Evolutionary conservation across 2,113 vertebrate species (phyloP), one percentile per base, ranked within the genome.

Genomic region (Donacobius atricapilla): DNA sequence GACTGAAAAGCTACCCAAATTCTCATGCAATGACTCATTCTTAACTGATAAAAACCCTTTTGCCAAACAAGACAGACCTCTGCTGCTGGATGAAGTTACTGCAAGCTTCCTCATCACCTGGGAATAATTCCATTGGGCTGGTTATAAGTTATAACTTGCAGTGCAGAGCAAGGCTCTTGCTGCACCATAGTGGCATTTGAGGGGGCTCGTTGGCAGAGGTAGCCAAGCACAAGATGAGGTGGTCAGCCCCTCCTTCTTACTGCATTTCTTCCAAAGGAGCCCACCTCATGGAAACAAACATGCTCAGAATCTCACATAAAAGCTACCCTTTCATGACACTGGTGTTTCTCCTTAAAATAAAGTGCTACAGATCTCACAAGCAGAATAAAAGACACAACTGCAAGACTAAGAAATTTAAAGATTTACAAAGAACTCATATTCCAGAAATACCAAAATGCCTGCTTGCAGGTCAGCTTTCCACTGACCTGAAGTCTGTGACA

Each of bases 31-130:
- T 3, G 4, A 78, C 64, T 85, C 20, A 30, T 35, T 39, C 27
- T 42, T 39, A 17, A 71, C 22, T 19, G 51, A 31, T 40, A 56
- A 81, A 79, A 93, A 27, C 11, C 17, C 14, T 44, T 70, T 88
- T 66, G n/a, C 35, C 22, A 37, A n/a, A 10, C 93, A 66, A 93
- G 92, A 71, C 30, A 42, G 96, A 97, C 96, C 94, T 94, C 96
- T 97, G 68, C 90, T 64, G 96, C 20, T 57, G 33, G 28, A 61
- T 35, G 35, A 30, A 51, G 10, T 28, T 57, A 95, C 6, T 83
- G 77, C 95, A 96, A 28, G 42, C 9, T 68, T 37, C 17, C 9
- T 28, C 7, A 8, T 19, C n/a, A 44, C 6, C 8, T 14, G 4
- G 2, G 9, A 81, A 28, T 16, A 42, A 56, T 5, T 39, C 27